Conservation (phyloP, 2,888 invertebrate genomes). For the Notodonta ziczac region DNA sequence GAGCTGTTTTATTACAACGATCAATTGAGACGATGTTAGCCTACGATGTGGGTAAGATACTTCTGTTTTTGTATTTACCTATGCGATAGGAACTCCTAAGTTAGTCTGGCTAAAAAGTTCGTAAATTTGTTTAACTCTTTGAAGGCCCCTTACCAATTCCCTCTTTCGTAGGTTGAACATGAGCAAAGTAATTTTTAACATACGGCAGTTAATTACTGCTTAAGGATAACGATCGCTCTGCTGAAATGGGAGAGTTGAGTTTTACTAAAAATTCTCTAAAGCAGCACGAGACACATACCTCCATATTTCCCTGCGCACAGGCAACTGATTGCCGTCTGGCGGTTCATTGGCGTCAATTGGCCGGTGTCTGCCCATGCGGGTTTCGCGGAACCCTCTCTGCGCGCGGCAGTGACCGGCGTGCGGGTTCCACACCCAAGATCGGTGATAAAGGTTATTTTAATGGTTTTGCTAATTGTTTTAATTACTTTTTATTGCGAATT, state of each 20-base stretch:
- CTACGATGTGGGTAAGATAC: background rate
- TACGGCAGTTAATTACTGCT: too few species aligned
- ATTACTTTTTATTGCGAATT: background rate
- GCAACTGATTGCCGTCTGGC: slow-evolving; percentile 11
- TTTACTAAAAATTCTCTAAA: too few species aligned
- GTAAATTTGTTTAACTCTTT: too few species aligned
- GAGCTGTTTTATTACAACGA: slow-evolving; percentile 5
- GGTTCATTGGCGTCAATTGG: slow-evolving; percentile 19
- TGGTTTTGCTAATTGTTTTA: slow-evolving; percentile 1
- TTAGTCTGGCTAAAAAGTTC: too few species aligned
- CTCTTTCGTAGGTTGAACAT: too few species aligned
- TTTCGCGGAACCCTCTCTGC: slow-evolving; percentile 5
- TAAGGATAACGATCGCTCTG: too few species aligned
- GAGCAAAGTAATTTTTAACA: too few species aligned
- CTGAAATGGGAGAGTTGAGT: too few species aligned
- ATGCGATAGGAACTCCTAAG: too few species aligned
- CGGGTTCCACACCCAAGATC: background rate
- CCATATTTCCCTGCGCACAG: background rate
- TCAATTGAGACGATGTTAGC: slow-evolving; percentile 1
- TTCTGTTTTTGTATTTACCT: background rate
- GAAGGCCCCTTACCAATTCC: too few species aligned
- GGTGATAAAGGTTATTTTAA: slow-evolving; percentile 2
- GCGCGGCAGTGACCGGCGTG: background rate
- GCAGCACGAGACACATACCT: background rate
- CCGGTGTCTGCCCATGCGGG: slow-evolving; percentile 14